Conservation (phyloP, 2,113 vertebrate species). For the Brachionichthys hirsutus region DNA sequence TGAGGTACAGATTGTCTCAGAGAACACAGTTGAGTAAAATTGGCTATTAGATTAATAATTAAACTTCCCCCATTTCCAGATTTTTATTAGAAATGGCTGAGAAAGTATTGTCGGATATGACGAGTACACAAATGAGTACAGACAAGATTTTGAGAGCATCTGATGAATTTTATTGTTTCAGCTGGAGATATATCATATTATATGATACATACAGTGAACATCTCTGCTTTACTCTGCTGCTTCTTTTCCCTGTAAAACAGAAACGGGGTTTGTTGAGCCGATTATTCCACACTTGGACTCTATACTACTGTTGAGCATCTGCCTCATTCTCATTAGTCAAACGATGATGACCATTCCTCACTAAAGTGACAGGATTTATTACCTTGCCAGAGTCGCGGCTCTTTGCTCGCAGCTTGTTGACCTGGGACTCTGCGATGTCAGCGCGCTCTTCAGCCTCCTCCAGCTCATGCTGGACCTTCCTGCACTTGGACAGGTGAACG, state of each 20-base stretch:
- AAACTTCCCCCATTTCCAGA: too few relatives aligned
- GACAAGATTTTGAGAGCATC: constrained; percentile 1
- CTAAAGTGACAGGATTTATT: too few relatives aligned
- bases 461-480: constrained; percentile 81
- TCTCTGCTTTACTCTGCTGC: constrained; percentile 31
- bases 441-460: constrained; percentile 85
- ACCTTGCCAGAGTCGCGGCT: constrained; percentile 79
- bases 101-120: too few relatives aligned
- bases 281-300: too few relatives aligned
- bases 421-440: constrained; percentile 82
- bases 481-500: constrained; percentile 71
- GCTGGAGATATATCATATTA: constrained; percentile 11
- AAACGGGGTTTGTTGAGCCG: too few relatives aligned
- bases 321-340: too few relatives aligned
- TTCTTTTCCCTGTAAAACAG: constrained; percentile 40
- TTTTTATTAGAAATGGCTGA: too few relatives aligned
- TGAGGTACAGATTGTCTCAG: too few relatives aligned
- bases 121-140: background rate
- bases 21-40: too few relatives aligned
- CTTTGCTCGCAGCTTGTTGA: constrained; percentile 83
- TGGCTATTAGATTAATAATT: too few relatives aligned
- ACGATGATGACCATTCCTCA: too few relatives aligned
- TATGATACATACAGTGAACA: background rate
- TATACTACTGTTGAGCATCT: too few relatives aligned
- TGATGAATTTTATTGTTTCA: constrained; percentile 31